Conservation (phyloP, 2,113 vertebrate genomes). For the Thalassarche chlororhynchos region DNA sequence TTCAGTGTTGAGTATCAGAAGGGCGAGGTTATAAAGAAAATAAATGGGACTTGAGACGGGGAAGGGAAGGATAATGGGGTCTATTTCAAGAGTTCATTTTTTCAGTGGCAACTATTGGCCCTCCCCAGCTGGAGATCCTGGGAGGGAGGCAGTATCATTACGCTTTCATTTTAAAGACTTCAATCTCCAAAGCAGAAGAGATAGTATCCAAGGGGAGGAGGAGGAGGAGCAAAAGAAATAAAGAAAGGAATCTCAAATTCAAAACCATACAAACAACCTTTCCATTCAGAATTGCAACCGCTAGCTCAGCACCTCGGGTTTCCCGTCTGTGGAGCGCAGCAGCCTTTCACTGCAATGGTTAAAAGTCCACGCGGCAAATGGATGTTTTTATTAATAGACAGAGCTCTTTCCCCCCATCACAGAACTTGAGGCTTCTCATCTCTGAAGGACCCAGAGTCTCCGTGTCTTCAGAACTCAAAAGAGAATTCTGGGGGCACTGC, state of each 20-base stretch:
- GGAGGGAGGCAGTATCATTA: background rate
- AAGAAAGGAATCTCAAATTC: background rate
- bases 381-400: constrained; percentile 25
- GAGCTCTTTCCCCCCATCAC: background rate
- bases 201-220: background rate
- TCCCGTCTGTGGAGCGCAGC: background rate
- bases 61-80: background rate
- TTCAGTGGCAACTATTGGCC: constrained; percentile 2
- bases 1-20: constrained; percentile 53
- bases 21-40: constrained; percentile 63
- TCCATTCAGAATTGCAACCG: background rate
- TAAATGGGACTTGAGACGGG: background rate
- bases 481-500: background rate
- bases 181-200: constrained; percentile 32
- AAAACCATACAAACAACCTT: constrained; percentile 33
- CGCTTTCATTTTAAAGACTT: background rate
- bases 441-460: constrained; percentile 15
- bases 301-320: background rate
- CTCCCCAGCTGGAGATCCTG: background rate
- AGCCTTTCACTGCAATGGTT: background rate
- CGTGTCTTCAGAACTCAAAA: background rate
- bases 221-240: background rate
- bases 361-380: constrained; percentile 21
- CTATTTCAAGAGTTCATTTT: background rate
- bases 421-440: constrained; percentile 45